Evolutionary conservation across 2,888 invertebrate genomes (phyloP), one percentile per base, ranked within the genome.

Genomic region (Labia minor): DNA sequence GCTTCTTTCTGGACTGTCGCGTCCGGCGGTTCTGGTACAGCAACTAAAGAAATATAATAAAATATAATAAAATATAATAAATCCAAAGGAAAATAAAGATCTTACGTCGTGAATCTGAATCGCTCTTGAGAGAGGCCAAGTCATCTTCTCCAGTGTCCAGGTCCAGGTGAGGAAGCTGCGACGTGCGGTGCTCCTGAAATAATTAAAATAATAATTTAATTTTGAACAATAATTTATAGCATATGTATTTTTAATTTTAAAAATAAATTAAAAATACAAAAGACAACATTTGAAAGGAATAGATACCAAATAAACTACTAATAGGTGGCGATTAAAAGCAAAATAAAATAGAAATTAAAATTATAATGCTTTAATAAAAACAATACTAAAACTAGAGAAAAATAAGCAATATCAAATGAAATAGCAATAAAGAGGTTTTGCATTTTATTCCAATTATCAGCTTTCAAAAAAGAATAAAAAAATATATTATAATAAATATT

Each of bases 171-270:
- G 88, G 90, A 81, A 88, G 86, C 82, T 90, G 90, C 76, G 91
- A 90, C 79, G 87, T 88, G 85, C 91, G 91, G 82, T 89, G 89
- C 86, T 92, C 91, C 92, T 91, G 78, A 67, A 80, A 77, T 75
- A 75, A 74, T 67, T n/a, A 70, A 68, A 71, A n/a, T n/a, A n/a
- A n/a, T n/a, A n/a, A n/a, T n/a, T n/a, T 70, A 65, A 64, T 20
- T 37, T 65, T 33, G 37, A 21, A 18, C 26, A 21, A 67, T 64
- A 37, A 11, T 66, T 26, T 62, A 66, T 14, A 65, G 65, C 63
- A 67, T n/a, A 66, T 68, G 68, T 67, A n/a, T n/a, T n/a, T n/a
- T n/a, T n/a, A n/a, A n/a, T n/a, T n/a, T n/a, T n/a, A n/a, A n/a
- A n/a, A n/a, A n/a, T 26, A 14, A 37, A 49, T 62, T 19, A 14